Conservation (phyloP, 2,113 vertebrate genomes). For the Apaloderma vittatum region DNA sequence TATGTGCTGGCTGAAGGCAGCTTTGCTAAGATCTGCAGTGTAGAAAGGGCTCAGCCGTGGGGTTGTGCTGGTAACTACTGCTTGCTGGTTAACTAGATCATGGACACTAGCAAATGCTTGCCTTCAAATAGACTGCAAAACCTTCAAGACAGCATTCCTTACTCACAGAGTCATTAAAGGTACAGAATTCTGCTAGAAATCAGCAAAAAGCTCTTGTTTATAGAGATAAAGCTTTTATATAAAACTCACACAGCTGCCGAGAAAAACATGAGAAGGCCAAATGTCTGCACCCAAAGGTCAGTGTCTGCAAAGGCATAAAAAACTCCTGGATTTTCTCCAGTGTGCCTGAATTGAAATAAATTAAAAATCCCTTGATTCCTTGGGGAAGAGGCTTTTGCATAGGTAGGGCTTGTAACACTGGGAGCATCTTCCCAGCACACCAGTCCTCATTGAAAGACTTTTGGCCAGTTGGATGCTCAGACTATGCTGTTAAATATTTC, state of each 20-base stretch:
- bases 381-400: not conserved
- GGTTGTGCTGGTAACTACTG: not conserved
- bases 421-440: not conserved
- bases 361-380: not conserved
- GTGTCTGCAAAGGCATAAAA: not conserved
- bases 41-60: fast-evolving
- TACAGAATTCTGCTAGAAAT: not conserved
- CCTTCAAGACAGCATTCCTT: not conserved
- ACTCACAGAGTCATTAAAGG: not conserved
- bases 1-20: not conserved
- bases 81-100: not conserved
- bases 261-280: not conserved
- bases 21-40: not conserved
- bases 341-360: not conserved
- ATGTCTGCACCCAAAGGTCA: not conserved
- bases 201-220: not conserved
- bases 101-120: not conserved
- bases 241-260: not conserved
- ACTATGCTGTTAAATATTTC: not conserved
- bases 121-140: not conserved
- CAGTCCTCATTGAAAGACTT: not conserved
- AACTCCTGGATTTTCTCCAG: not conserved
- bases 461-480: not conserved
- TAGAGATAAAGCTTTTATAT: not conserved
- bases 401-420: not conserved